phyloP scores from a whole-genome alignment of 2,888 invertebrate genomes.

The Leptura quadrifasciata region DNA sequence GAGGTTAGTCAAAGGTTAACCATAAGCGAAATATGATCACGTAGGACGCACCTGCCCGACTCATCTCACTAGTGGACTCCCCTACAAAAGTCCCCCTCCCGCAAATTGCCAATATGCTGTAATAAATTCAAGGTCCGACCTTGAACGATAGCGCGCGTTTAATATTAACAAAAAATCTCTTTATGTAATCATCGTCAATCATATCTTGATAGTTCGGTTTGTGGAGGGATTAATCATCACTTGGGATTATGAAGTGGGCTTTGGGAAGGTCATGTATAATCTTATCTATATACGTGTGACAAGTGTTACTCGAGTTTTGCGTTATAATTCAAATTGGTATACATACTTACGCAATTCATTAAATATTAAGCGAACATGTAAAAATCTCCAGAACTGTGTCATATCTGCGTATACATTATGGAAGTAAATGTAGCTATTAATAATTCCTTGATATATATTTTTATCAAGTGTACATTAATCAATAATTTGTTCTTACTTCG shows the following conservation, averaged over 20 bases:
- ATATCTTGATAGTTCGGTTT: conserved; percentile 42
- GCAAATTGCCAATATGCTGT: conserved; percentile 27
- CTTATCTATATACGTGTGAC: conserved; percentile 34
- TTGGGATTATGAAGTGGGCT: conserved; percentile 23
- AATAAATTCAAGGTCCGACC: conserved; percentile 42
- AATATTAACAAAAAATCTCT: conserved; percentile 42
- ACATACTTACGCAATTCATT: conserved; percentile 2
- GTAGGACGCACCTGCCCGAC: conserved; percentile 57
- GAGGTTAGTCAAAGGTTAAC: conserved; percentile 42
- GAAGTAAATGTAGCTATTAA: not conserved
- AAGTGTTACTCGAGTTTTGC: conserved; percentile 31
- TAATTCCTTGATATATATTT: not conserved
- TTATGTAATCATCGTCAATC: conserved; percentile 43
- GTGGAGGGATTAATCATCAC: conserved; percentile 26
- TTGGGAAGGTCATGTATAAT: conserved; percentile 34
- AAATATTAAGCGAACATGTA: conserved; percentile 4
- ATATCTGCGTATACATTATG: not conserved
- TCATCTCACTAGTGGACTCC: conserved; percentile 38
- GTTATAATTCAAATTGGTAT: conserved; percentile 10
- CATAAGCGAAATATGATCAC: conserved; percentile 59
- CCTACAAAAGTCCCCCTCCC: conserved; percentile 29
- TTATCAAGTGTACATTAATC: not conserved
- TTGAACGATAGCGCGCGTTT: conserved; percentile 44
- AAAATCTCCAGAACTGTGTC: not conserved
- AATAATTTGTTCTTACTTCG: not conserved